Evolutionary conservation across 2,113 vertebrate species (phyloP).

Genomic region (Vombatus ursinus): DNA sequence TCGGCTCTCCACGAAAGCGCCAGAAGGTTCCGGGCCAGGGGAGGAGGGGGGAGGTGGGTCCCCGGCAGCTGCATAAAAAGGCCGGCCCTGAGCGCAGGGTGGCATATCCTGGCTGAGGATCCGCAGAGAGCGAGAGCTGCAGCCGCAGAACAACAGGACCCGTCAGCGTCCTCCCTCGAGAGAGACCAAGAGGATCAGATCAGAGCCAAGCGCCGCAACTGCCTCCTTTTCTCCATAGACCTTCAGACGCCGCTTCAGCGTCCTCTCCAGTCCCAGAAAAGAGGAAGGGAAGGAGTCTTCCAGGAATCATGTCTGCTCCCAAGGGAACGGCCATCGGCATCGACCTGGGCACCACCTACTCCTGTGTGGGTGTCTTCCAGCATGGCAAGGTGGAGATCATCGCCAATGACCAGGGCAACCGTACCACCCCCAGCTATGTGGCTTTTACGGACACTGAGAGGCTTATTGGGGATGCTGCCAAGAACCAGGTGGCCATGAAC

Average conservation of each 20-base stretch:
- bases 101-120: neutral
- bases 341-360: slow-evolving; percentile 90
- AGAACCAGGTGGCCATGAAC: slow-evolving; percentile 91
- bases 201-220: no score
- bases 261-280: no score
- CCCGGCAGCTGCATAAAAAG: neutral
- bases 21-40: neutral
- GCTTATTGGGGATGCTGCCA: slow-evolving; percentile 89
- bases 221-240: no score
- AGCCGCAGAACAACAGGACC: neutral
- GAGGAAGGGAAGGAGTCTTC: no score
- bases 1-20: neutral
- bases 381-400: slow-evolving; percentile 91
- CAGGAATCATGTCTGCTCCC: slow-evolving; percentile 4
- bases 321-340: slow-evolving; percentile 89
- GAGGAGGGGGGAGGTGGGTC: neutral
- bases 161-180: no score
- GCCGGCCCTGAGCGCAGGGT: accelerated
- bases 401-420: slow-evolving; percentile 90
- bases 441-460: slow-evolving; percentile 89
- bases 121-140: no score
- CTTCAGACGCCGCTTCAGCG: no score
- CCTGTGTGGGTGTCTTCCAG: slow-evolving; percentile 90
- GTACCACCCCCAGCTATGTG: slow-evolving; percentile 89
- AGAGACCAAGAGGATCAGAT: no score